Conservation (phyloP, 2,888 invertebrate species). For the Actias luna region DNA sequence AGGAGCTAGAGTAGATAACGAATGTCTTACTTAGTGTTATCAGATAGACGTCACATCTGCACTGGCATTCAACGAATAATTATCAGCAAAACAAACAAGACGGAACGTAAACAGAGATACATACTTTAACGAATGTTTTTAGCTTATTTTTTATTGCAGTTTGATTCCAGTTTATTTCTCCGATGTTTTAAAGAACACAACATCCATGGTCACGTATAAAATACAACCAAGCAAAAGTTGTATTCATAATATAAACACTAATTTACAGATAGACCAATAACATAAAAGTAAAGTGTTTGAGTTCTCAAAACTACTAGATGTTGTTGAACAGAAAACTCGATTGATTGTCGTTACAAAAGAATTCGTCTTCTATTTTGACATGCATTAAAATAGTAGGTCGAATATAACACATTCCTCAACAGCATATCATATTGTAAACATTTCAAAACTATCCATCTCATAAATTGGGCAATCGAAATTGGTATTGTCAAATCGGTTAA, state of each 20-base stretch:
- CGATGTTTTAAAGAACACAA: neutral
- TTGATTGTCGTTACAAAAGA: neutral
- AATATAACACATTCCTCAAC: neutral
- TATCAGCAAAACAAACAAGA: conserved; percentile 30
- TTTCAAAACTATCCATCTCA: neutral
- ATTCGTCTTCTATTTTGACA: neutral
- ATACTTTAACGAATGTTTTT: neutral
- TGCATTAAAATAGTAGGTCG: neutral
- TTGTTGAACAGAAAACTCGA: neutral
- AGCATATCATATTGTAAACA: neutral
- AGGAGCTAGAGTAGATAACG: neutral
- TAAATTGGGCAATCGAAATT: neutral
- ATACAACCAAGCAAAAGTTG: neutral
- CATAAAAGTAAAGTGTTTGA: neutral
- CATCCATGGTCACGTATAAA: neutral
- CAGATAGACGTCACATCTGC: conserved; percentile 33
- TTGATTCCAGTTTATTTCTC: neutral
- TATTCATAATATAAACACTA: neutral
- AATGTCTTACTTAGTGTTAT: conserved; percentile 35
- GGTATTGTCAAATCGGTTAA: neutral
- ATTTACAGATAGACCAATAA: neutral
- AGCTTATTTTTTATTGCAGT: neutral
- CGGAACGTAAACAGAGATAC: neutral
- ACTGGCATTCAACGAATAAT: conserved; percentile 29
- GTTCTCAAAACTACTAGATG: neutral